Evolutionary conservation across 2,888 invertebrate genomes (phyloP).

Genomic region (Tipula helvola): DNA sequence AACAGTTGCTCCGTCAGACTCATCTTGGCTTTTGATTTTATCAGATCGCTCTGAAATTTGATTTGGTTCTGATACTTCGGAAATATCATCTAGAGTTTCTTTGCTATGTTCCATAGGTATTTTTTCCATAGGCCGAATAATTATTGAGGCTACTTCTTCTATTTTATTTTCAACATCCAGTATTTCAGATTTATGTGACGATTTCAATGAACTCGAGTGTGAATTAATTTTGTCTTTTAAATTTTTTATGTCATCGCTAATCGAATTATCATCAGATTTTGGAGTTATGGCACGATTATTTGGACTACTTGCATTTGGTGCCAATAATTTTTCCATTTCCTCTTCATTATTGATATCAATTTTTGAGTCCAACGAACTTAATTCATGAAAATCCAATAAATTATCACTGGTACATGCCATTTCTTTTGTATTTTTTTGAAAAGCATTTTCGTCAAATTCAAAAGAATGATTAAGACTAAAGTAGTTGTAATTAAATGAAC

Average conservation of each 20-base stretch:
- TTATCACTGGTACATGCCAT: not conserved
- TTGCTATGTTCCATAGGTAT: constrained; percentile 28
- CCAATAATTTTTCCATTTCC: constrained; percentile 20
- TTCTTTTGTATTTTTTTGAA: not conserved
- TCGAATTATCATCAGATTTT: constrained; percentile 11
- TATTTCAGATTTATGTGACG: not conserved
- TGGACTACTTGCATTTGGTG: not conserved
- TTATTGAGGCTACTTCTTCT: constrained; percentile 13
- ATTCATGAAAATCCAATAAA: not conserved
- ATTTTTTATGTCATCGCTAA: constrained; percentile 25
- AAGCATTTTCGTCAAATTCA: not conserved
- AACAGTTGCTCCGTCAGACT: not conserved
- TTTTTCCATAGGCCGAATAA: constrained; percentile 30
- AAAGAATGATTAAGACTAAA: not conserved
- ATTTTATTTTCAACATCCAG: constrained; percentile 17
- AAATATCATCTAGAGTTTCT: constrained; percentile 34
- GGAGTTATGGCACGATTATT: constrained; percentile 8
- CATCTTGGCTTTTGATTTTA: not conserved
- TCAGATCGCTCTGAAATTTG: not conserved
- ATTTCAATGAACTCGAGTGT: not conserved
- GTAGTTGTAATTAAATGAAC: constrained; percentile 7
- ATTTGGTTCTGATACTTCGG: constrained; percentile 32
- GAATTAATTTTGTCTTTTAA: constrained; percentile 30
- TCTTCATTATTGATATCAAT: constrained; percentile 22
- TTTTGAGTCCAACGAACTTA: constrained; percentile 21